phyloP scores from a whole-genome alignment of 2,113 vertebrate genomes.

The Semicossyphus pulcher region DNA sequence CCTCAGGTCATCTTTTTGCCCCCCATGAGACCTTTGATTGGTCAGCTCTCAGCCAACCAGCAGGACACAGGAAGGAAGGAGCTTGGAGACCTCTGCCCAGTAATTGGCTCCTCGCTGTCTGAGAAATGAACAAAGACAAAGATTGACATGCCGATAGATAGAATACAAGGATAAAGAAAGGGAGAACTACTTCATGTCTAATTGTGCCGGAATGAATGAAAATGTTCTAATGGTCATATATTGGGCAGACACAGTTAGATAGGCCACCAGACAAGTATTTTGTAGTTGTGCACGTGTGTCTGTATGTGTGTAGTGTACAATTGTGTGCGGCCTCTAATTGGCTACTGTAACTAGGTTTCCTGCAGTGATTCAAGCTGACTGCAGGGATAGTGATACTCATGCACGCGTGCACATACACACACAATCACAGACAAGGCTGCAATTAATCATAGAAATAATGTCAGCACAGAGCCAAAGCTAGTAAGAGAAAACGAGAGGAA shows the following conservation, averaged over 20 bases:
- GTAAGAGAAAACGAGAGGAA: slow-evolving; percentile 20
- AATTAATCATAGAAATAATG: slow-evolving; percentile 68
- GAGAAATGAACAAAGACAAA: slow-evolving; percentile 18
- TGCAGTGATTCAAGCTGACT: slow-evolving; percentile 56
- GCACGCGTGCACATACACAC: not conserved
- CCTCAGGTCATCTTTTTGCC: slow-evolving; percentile 28
- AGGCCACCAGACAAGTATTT: slow-evolving; percentile 5
- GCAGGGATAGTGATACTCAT: slow-evolving; percentile 28
- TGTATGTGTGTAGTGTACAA: not conserved
- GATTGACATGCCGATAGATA: too few species aligned
- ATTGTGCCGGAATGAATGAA: slow-evolving; percentile 20
- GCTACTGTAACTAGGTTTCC: slow-evolving; percentile 61
- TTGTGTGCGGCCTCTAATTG: slow-evolving; percentile 66
- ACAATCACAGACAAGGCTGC: slow-evolving; percentile 15
- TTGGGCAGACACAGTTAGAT: slow-evolving; percentile 3
- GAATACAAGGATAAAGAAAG: not conserved
- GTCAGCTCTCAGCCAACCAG: slow-evolving; percentile 50
- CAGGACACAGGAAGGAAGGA: slow-evolving; percentile 36
- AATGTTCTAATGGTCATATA: slow-evolving; percentile 50
- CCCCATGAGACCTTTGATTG: slow-evolving; percentile 46
- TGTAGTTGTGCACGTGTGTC: not conserved
- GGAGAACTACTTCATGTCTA: not conserved
- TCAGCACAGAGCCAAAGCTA: slow-evolving; percentile 32
- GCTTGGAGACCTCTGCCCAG: not conserved
- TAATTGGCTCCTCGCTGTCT: slow-evolving; percentile 54